Evolutionary conservation across 1,140 invertebrate genomes (phyloP), one percentile per base, ranked within the genome.

Genomic region (Anadara kagoshimensis): DNA sequence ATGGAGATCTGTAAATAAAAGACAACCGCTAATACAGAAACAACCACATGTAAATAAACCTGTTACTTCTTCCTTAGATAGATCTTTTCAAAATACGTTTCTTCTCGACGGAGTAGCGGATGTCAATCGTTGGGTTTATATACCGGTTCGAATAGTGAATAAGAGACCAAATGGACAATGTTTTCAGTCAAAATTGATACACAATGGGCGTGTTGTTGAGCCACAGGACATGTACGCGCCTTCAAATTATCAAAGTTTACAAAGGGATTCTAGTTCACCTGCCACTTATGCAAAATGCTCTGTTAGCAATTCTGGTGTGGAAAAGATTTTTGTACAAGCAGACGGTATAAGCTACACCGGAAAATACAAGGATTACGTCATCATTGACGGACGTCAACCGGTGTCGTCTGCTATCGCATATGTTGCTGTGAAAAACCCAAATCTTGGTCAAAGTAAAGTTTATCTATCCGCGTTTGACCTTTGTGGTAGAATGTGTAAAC

Each of bases 111-210:
- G 73, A 7, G 29, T 43, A 18, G 49, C 47, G 18, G 73, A 75
- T 47, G 22, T 75, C 20, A 56, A 12, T n/a, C 45, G 41, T 41
- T 75, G 73, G 73, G 44, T 49, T 1, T 70, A 57, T 22, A 65
- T 75, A 44, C 73, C 73, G 7, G 73, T 75, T 2, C 47, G 24
- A 20, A 59, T 75, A 11, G 47, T 71, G 53, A 63, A 63, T 41
- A 54, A 49, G 26, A n/a, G 69, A 47, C 69, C 69, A 18, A 36
- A 20, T n/a, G 67, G 58, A 61, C 36, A 16, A 41, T 14, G 14
- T 41, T 69, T 69, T 24, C 41, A 51, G 5, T 69, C 51, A 7
- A 61, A 41, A 20, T 12, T 54, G 22, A 43, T 69, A 3, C 26
- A 41, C 26, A 41, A 69, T 41, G 67, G 67, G 3, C 12, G 51